Evolutionary conservation across 1,140 invertebrate species (phyloP).

Genomic region (Achroia grisella): DNA sequence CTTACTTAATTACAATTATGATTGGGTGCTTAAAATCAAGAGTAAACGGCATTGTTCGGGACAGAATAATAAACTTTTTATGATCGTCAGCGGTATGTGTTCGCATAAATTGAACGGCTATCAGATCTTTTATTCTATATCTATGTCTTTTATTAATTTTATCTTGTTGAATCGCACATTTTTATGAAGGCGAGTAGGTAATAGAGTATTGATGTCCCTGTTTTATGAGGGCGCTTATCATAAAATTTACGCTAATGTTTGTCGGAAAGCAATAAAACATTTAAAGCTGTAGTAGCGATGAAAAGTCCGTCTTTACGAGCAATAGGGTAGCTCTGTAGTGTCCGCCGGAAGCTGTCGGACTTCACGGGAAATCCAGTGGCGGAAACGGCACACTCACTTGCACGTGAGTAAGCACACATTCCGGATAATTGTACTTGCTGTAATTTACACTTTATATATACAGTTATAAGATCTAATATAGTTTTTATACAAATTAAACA

Average conservation of each 20-base stretch:
- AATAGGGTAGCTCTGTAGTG: not conserved
- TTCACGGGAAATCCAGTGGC: not conserved
- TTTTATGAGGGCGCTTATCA: constrained; percentile 19
- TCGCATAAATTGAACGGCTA: constrained; percentile 10
- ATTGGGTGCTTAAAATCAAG: too few relatives aligned
- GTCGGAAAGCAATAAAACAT: constrained; percentile 21
- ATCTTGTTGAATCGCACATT: not conserved
- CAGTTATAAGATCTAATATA: too few relatives aligned
- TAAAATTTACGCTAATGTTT: constrained; percentile 19
- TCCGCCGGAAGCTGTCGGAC: constrained; percentile 2
- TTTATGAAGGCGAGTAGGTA: constrained; percentile 9
- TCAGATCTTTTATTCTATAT: constrained; percentile 3
- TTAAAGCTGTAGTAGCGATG: constrained; percentile 1
- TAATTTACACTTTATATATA: too few relatives aligned
- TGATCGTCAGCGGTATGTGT: not conserved
- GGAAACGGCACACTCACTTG: too few relatives aligned
- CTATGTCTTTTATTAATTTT: constrained; percentile 20
- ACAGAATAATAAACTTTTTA: constrained; percentile 4
- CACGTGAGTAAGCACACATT: too few relatives aligned
- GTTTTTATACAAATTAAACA: too few relatives aligned
- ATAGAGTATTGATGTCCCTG: constrained; percentile 12
- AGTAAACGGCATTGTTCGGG: too few relatives aligned
- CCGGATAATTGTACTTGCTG: too few relatives aligned
- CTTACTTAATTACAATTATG: too few relatives aligned
- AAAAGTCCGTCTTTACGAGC: constrained; percentile 15